phyloP scores from a whole-genome alignment of 2,888 invertebrate species.

The Pasiphila rectangulata region DNA sequence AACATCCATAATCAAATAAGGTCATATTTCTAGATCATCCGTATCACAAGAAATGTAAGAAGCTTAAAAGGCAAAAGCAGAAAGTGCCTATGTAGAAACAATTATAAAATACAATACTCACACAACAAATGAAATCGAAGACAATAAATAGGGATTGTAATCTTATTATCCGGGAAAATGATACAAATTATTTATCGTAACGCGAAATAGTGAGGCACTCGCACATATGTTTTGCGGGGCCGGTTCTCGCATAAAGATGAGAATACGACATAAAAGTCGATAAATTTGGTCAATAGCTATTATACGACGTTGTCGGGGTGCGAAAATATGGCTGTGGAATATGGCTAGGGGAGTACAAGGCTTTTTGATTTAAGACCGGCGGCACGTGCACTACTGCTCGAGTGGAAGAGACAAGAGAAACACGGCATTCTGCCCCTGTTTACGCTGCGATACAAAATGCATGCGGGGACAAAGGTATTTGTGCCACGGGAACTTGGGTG shows the following conservation, averaged over 20 bases:
- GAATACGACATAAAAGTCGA: constrained; percentile 76
- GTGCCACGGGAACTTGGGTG: constrained; percentile 32
- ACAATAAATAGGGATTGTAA: constrained; percentile 42
- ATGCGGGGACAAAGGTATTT: constrained; percentile 32
- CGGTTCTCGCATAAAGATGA: constrained; percentile 72
- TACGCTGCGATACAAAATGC: constrained; percentile 30
- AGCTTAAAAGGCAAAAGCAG: neutral
- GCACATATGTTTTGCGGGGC: constrained; percentile 55
- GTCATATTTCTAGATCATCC: too few species aligned
- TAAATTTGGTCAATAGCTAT: constrained; percentile 79
- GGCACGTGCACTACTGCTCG: constrained; percentile 26
- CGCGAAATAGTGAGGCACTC: constrained; percentile 43
- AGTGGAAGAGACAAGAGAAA: constrained; percentile 33
- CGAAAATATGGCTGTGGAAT: constrained; percentile 77
- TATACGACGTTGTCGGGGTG: constrained; percentile 75
- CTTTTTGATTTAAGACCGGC: constrained; percentile 70
- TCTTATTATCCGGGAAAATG: constrained; percentile 45
- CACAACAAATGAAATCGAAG: constrained; percentile 27
- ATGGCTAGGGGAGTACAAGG: constrained; percentile 64
- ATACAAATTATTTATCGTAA: constrained; percentile 55
- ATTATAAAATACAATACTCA: too few species aligned
- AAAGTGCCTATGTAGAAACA: too few species aligned
- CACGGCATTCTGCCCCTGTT: constrained; percentile 25
- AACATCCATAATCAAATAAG: too few species aligned
- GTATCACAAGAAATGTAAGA: too few species aligned